Percentiles rank a stretch among this genome's conserved stretches.
Evolutionary conservation across 2,797 vertebrate species (phyloP).

Genomic region (Pangasius larnaudii): DNA sequence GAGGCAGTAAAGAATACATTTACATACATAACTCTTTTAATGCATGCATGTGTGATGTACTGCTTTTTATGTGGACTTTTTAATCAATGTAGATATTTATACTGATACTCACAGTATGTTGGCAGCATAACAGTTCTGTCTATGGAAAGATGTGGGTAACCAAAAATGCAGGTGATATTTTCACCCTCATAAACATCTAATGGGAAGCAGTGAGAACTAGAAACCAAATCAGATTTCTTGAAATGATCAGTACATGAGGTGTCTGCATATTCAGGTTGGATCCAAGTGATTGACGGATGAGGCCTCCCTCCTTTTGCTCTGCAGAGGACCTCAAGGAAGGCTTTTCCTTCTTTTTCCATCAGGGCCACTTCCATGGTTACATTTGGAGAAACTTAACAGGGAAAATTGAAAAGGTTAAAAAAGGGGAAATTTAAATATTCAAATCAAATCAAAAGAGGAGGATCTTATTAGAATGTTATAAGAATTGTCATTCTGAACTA

Average conservation of each 20-base stretch:
- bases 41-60: not conserved
- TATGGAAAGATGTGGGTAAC: slow-evolving; percentile 65
- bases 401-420: slow-evolving; percentile 54
- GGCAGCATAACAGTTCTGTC: slow-evolving; percentile 64
- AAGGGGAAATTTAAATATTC: not conserved
- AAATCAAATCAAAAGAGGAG: not conserved
- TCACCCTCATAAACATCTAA: slow-evolving; percentile 60
- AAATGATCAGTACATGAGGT: slow-evolving; percentile 20
- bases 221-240: slow-evolving; percentile 50
- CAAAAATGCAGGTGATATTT: slow-evolving; percentile 71
- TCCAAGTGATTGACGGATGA: slow-evolving; percentile 69
- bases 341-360: slow-evolving; percentile 61
- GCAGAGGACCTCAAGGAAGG: slow-evolving; percentile 74
- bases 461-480: not conserved
- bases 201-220: slow-evolving; percentile 60
- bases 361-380: slow-evolving; percentile 68
- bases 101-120: slow-evolving; percentile 68
- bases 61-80: not conserved
- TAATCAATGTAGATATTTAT: not conserved
- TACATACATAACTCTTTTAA: not conserved
- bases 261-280: slow-evolving; percentile 53
- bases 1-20: not conserved
- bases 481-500: not conserved
- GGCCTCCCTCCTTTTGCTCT: slow-evolving; percentile 74
- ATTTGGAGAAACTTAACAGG: slow-evolving; percentile 66